phyloP scores from a whole-genome alignment of 1,140 invertebrate species.

The Drosophila sucinea region DNA sequence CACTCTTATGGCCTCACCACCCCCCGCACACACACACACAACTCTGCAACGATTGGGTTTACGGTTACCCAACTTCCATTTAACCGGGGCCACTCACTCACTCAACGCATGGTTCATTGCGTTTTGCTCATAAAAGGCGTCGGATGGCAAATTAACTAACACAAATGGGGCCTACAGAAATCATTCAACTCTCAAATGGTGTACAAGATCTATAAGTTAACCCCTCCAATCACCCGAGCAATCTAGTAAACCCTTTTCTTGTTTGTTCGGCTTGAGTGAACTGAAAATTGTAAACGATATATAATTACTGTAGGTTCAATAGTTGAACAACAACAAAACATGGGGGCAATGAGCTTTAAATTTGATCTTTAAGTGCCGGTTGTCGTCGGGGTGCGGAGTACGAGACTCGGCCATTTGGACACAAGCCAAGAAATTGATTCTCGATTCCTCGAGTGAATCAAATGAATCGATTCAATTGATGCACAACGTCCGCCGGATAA shows the following conservation, averaged over 20 bases:
- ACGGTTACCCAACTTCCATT: slow-evolving; percentile 8
- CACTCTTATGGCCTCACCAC: background rate
- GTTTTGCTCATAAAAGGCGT: slow-evolving; percentile 32
- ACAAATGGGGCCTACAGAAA: slow-evolving; percentile 30
- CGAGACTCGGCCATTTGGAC: too few species aligned
- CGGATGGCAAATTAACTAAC: slow-evolving; percentile 45
- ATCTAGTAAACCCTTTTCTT: slow-evolving; percentile 23
- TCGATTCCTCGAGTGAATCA: too few species aligned
- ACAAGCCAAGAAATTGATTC: too few species aligned
- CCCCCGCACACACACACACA: background rate
- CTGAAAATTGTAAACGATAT: slow-evolving; percentile 39
- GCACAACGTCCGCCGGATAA: too few species aligned
- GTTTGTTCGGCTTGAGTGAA: slow-evolving; percentile 44
- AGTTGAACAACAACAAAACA: background rate
- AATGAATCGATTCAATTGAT: too few species aligned
- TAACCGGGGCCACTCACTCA: slow-evolving; percentile 2
- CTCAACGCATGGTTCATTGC: slow-evolving; percentile 46
- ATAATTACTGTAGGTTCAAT: slow-evolving; percentile 15
- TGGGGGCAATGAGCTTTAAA: slow-evolving; percentile 12
- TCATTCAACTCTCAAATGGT: slow-evolving; percentile 20
- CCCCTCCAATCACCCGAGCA: slow-evolving; percentile 4
- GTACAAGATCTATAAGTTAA: slow-evolving; percentile 9
- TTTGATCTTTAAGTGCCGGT: background rate
- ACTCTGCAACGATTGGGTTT: slow-evolving; percentile 30
- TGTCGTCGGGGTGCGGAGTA: too few species aligned